Base-by-base conservation (phyloP, 2,797 vertebrate species). In the Gastrophryne carolinensis region DNA sequence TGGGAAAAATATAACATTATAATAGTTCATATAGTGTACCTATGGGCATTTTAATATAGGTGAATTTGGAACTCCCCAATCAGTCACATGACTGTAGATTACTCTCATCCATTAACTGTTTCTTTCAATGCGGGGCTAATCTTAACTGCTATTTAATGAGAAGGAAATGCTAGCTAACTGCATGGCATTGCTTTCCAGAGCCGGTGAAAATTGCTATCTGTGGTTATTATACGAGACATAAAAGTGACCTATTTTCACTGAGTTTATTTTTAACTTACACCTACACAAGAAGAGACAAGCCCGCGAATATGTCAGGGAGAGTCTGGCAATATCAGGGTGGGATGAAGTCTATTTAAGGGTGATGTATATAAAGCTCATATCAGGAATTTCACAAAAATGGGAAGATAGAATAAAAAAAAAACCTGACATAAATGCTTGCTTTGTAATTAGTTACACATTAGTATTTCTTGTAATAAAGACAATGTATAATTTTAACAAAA, bases 261-360 rank as follows among this genome's bases (percentile, higher is more conserved):
- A 19, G 50, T 68, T 56, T 68, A 69, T 69, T 56, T 67, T 56
- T 69, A 57, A 56, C 52, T 69, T 35, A 54, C 66, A 56, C 66
- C 52, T 69, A 69, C 66, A 69, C 66, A 69, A 26, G 66, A 35
- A 56, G 52, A 56, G 52, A 26, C 66, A 69, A 56, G 66, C 52
- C 66, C 35, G 57, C n/a, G 41, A 69, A 69, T 69, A 57, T 69
- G 52, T 56, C 50, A 69, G 24, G 35, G 24, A 69, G 32, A 56
- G 13, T 41, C 15, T 68, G 23, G 24, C 12, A 49, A 53, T 53
- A 52, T 67, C 52, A 47, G 44, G 64, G 47, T 67, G 49, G 49
- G 64, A 37, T 21, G 35, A 53, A 39, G 34, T 67, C 32, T 24
- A 53, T 34, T 53, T 23, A 27, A 50, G 15, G 53, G 32, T 23